Percentiles rank a stretch among this genome's conserved stretches.
These are phyloP conservation scores for Drosophila bifasciata DNA, from an alignment of 1,140 invertebrate genomes.

Conservation along the genomic window DNA sequence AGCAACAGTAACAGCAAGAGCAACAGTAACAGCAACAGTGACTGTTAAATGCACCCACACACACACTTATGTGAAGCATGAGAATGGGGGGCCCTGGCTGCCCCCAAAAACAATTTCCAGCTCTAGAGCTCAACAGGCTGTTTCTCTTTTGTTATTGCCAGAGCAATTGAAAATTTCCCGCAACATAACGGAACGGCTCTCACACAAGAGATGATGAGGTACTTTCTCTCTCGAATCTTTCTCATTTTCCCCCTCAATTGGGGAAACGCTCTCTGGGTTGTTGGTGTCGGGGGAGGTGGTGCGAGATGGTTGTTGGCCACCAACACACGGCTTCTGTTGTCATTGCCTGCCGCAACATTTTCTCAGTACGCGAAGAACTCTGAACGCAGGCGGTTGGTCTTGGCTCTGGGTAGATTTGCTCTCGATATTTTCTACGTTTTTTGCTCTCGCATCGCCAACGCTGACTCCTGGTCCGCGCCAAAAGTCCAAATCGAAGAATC, in stretches of 20 bases:
- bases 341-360: constrained; percentile 69
- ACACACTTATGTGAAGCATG: too few relatives aligned
- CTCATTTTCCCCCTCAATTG: constrained; percentile 7
- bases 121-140: constrained; percentile 71
- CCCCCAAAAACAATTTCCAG: constrained; percentile 1
- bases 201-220: neutral
- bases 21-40: too few relatives aligned
- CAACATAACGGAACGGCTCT: constrained; percentile 46
- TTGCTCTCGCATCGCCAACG: constrained; percentile 27
- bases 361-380: constrained; percentile 75
- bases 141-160: constrained; percentile 48
- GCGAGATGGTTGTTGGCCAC: neutral
- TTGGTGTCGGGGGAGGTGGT: constrained; percentile 1
- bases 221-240: neutral
- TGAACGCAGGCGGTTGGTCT: constrained; percentile 56
- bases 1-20: too few relatives aligned
- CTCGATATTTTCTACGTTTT: constrained; percentile 10
- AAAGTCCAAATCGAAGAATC: constrained; percentile 51
- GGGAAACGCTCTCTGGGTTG: constrained; percentile 2
- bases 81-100: too few relatives aligned
- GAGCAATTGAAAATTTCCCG: constrained; percentile 51
- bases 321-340: constrained; percentile 17
- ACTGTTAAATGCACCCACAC: too few relatives aligned
- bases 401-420: constrained; percentile 3
- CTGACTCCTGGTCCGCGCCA: constrained; percentile 39